Percentiles rank a stretch among this genome's conserved stretches.
Evolutionary conservation across 2,888 invertebrate species (phyloP).

Genomic region (Zonitis immaculata): DNA sequence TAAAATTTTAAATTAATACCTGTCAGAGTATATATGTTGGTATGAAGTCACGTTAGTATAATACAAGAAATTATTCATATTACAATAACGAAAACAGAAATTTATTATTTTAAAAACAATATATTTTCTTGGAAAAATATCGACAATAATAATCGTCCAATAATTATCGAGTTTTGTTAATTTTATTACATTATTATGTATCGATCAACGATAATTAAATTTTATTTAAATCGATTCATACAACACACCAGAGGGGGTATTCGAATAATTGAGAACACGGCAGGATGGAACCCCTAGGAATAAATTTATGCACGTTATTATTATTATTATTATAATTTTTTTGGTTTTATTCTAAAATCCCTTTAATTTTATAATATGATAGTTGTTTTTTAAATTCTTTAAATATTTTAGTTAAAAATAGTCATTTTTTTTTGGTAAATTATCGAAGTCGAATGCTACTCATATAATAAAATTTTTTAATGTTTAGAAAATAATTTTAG

Average conservation of each 20-base stretch:
- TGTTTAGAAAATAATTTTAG: neutral
- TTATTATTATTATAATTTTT: neutral
- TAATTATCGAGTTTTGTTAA: neutral
- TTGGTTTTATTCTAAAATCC: neutral
- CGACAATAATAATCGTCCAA: neutral
- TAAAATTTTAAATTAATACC: constrained; percentile 7
- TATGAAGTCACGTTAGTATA: constrained; percentile 5
- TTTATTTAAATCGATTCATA: neutral
- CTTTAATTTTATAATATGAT: constrained; percentile 2
- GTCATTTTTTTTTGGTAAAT: neutral
- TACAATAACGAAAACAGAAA: neutral
- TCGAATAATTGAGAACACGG: neutral
- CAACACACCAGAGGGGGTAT: neutral
- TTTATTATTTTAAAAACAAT: neutral
- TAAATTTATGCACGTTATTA: neutral
- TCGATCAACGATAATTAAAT: too few species aligned
- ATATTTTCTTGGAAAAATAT: neutral
- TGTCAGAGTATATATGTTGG: constrained; percentile 1
- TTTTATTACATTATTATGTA: too few species aligned
- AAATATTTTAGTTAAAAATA: neutral
- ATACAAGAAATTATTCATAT: constrained; percentile 3
- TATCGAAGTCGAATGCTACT: neutral
- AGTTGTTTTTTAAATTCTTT: neutral
- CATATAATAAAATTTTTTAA: neutral
- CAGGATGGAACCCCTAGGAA: constrained; percentile 2